Percentiles rank a stretch among this genome's conserved stretches.
Evolutionary conservation across 2,888 invertebrate species (phyloP).

Genomic region (Orthosia incerta): DNA sequence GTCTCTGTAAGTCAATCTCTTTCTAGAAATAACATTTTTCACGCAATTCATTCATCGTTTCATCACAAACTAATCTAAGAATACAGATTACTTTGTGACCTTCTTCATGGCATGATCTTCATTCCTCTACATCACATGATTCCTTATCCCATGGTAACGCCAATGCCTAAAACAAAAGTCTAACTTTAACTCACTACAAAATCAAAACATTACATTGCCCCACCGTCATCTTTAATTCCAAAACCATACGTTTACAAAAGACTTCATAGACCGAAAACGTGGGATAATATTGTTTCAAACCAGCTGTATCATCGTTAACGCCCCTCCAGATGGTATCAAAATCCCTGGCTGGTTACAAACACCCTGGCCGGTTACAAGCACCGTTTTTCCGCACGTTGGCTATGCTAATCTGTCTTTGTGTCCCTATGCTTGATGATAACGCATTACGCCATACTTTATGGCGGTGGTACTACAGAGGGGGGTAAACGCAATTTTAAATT

Average conservation of each 20-base stretch:
- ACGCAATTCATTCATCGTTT: too few species aligned
- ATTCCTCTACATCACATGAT: too few species aligned
- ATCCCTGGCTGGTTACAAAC: background rate
- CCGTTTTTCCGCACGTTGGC: slow-evolving; percentile 36
- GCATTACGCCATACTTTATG: slow-evolving; percentile 21
- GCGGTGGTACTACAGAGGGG: slow-evolving; percentile 6
- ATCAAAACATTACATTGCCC: background rate
- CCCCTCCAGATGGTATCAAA: background rate
- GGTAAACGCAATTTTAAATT: background rate
- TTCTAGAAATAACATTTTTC: too few species aligned
- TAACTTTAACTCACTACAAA: too few species aligned
- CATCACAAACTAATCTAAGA: too few species aligned
- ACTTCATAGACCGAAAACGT: background rate
- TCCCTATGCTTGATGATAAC: slow-evolving; percentile 17
- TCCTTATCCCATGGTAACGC: too few species aligned
- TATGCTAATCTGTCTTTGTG: slow-evolving; percentile 61
- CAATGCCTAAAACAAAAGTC: too few species aligned
- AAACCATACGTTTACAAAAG: background rate
- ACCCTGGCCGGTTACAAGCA: slow-evolving; percentile 3
- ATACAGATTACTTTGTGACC: too few species aligned
- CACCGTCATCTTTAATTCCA: background rate
- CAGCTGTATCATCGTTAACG: background rate
- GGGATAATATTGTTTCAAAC: slow-evolving; percentile 14
- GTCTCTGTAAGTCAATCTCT: too few species aligned
- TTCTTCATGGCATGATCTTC: too few species aligned